Evolutionary conservation across 2,888 invertebrate genomes (phyloP).

Genomic region (Sycophila texana): DNA sequence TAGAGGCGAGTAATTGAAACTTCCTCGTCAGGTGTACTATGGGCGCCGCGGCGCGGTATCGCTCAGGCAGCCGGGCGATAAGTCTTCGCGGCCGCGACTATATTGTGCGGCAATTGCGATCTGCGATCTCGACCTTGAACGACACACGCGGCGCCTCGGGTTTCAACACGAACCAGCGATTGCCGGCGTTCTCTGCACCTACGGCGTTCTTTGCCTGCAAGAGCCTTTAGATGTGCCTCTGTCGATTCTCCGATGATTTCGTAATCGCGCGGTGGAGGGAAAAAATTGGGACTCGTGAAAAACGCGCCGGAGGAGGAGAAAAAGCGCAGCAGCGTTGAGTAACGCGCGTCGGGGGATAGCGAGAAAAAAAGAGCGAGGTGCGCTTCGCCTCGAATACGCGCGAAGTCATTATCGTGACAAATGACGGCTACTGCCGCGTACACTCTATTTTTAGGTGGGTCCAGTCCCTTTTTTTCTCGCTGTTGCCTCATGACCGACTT

Average conservation of each 20-base stretch:
- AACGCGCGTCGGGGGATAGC: neutral
- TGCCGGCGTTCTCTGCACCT: slow-evolving; percentile 1
- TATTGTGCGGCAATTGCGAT: slow-evolving; percentile 42
- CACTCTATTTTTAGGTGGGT: neutral
- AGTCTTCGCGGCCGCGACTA: slow-evolving; percentile 6
- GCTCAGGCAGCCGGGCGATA: neutral
- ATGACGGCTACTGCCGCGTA: neutral
- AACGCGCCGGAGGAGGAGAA: neutral
- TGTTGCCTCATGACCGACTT: too few relatives aligned
- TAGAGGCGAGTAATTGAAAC: slow-evolving; percentile 14
- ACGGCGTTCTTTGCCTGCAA: neutral
- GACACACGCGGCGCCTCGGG: slow-evolving; percentile 29
- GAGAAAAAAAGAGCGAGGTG: neutral
- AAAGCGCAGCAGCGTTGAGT: slow-evolving; percentile 8
- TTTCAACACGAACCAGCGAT: neutral
- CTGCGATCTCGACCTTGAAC: slow-evolving; percentile 51
- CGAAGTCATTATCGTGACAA: slow-evolving; percentile 3
- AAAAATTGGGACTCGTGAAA: too few relatives aligned
- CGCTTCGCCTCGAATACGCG: neutral
- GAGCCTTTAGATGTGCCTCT: slow-evolving; percentile 5
- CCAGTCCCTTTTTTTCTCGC: neutral
- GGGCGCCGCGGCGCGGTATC: neutral
- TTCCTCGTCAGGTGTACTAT: neutral
- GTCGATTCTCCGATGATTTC: neutral
- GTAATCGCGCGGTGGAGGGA: neutral